phyloP scores from a whole-genome alignment of 2,797 vertebrate genomes.

The Malacoctenus gilli region DNA sequence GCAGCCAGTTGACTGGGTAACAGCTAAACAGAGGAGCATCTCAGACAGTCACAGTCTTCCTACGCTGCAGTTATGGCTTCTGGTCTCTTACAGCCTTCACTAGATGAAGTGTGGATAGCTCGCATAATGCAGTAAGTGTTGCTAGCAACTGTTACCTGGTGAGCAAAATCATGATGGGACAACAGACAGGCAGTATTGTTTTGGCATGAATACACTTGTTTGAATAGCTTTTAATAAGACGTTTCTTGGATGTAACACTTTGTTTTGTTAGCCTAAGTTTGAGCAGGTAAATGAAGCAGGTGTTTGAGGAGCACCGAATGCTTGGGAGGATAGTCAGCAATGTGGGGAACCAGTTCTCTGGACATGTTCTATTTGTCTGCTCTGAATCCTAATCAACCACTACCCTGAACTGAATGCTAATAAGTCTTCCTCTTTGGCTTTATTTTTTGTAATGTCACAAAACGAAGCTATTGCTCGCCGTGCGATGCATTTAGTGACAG shows the following conservation, averaged over 20 bases:
- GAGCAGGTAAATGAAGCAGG: too few relatives aligned
- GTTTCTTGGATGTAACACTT: too few relatives aligned
- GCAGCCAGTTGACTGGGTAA: slow-evolving; percentile 11
- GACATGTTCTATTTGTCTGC: slow-evolving; percentile 1
- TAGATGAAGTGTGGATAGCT: slow-evolving; percentile 66
- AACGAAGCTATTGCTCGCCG: neutral
- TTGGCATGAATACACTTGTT: too few relatives aligned
- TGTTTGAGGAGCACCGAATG: too few relatives aligned
- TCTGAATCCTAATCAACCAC: slow-evolving; percentile 21
- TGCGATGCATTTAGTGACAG: neutral
- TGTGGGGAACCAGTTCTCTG: slow-evolving; percentile 26
- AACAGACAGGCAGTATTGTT: too few relatives aligned
- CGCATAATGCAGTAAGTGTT: slow-evolving; percentile 66
- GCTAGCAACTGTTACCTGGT: slow-evolving; percentile 17
- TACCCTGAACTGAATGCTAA: slow-evolving; percentile 17
- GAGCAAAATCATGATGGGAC: neutral
- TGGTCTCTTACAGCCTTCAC: slow-evolving; percentile 53
- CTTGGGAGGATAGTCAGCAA: neutral
- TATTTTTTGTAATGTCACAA: neutral
- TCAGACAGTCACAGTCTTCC: neutral
- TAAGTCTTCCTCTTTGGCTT: neutral
- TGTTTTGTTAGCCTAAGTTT: too few relatives aligned
- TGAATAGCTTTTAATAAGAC: too few relatives aligned
- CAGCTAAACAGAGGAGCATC: slow-evolving; percentile 8
- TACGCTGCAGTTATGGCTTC: slow-evolving; percentile 50